Conservation (phyloP, 2,113 vertebrate genomes). For the Marmota flaviventris region DNA sequence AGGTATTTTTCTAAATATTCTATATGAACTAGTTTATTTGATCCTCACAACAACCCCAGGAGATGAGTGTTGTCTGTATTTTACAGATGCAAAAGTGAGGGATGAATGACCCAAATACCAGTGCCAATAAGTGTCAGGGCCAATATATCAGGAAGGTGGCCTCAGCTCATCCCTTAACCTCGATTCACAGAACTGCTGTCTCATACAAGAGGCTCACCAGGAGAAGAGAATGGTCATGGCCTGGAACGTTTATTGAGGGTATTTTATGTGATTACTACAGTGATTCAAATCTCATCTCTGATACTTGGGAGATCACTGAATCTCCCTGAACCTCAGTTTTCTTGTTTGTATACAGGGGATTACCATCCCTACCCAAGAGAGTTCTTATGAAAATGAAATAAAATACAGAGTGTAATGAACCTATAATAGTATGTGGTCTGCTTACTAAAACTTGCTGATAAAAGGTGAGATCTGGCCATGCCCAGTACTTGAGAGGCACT, state of each 20-base stretch:
- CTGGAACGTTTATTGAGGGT: too few relatives aligned
- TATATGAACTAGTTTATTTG: neutral
- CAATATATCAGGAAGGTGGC: rapidly evolving
- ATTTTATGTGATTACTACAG: neutral
- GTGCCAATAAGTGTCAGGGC: neutral
- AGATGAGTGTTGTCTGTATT: neutral
- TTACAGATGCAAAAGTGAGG: neutral
- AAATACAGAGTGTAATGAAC: neutral
- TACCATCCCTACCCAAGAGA: neutral
- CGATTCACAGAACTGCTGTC: neutral
- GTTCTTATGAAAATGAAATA: neutral
- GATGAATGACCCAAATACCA: neutral
- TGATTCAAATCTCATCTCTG: neutral
- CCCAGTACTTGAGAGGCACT: neutral
- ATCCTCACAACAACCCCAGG: neutral
- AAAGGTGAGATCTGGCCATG: neutral
- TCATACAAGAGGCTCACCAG: rapidly evolving
- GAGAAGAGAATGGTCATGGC: neutral
- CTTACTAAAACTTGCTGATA: neutral
- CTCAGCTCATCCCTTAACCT: neutral
- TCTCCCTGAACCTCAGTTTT: neutral
- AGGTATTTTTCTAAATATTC: neutral
- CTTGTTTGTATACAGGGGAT: neutral
- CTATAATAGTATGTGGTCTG: rapidly evolving
- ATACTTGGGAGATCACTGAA: neutral